phyloP scores from a whole-genome alignment of 1,140 invertebrate species.

The Bombus soroeensis region DNA sequence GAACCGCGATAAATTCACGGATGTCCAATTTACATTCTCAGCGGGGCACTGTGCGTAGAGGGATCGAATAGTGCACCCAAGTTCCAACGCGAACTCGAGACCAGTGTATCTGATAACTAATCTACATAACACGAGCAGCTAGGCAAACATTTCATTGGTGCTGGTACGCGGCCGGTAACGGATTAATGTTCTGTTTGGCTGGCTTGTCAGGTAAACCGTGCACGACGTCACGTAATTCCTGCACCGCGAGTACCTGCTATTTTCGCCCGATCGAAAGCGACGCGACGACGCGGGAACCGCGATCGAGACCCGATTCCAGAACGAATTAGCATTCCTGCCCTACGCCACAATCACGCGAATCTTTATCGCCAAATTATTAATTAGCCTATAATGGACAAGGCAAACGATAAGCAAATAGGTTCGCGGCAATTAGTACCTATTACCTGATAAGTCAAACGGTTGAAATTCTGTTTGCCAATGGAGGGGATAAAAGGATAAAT shows the following conservation, averaged over 20 bases:
- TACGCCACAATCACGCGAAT: background rate
- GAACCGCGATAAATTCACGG: conserved; percentile 4
- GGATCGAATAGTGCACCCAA: background rate
- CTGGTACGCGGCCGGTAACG: background rate
- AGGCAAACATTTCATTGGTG: conserved; percentile 26
- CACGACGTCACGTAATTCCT: conserved; percentile 3
- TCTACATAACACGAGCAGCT: conserved; percentile 46
- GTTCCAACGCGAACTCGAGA: background rate
- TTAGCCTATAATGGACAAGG: background rate
- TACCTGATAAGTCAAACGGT: background rate
- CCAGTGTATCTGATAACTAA: conserved; percentile 29
- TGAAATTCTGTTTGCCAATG: background rate
- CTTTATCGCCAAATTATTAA: conserved; percentile 15
- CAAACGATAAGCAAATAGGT: background rate
- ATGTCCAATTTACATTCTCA: conserved; percentile 41
- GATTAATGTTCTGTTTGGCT: conserved; percentile 29
- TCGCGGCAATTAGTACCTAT: no score
- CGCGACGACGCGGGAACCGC: background rate
- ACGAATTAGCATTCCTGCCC: background rate
- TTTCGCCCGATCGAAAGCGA: background rate
- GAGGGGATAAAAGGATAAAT: no score
- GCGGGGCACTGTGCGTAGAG: background rate
- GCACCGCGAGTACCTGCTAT: background rate
- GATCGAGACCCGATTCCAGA: no score
- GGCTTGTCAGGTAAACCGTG: conserved; percentile 15